phyloP scores from a whole-genome alignment of 2,797 vertebrate genomes.

The Pipistrellus nathusii region DNA sequence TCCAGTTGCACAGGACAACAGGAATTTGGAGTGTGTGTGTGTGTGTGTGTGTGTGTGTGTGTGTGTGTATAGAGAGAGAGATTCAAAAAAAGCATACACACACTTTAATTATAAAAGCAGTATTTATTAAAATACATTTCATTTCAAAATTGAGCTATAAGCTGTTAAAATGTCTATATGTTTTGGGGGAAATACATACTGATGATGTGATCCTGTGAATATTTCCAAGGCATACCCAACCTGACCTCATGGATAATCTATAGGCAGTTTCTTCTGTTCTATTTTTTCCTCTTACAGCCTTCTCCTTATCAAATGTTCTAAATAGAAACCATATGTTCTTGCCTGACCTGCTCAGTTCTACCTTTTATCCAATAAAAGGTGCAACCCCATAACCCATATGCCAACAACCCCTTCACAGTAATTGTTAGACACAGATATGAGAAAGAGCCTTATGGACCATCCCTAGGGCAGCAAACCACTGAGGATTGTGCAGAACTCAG shows the following conservation, averaged over 20 bases:
- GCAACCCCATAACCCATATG: not conserved
- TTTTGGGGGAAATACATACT: not conserved
- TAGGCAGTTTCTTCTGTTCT: not conserved
- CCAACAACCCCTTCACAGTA: not conserved
- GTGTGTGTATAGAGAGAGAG: too few relatives aligned
- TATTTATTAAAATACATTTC: too few relatives aligned
- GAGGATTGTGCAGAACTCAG: not conserved
- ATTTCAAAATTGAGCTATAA: too few relatives aligned
- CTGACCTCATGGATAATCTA: slow-evolving; percentile 2
- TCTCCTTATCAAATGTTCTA: not conserved
- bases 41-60: too few relatives aligned
- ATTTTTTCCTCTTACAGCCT: not conserved
- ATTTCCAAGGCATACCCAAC: not conserved
- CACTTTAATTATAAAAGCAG: too few relatives aligned
- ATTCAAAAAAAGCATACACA: too few relatives aligned
- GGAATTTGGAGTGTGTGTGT: not conserved
- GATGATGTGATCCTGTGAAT: not conserved
- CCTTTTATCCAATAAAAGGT: not conserved
- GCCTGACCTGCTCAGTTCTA: not conserved
- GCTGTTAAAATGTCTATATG: too few relatives aligned
- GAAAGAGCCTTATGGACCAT: not conserved
- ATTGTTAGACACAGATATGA: not conserved
- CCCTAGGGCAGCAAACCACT: not conserved
- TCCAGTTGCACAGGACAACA: not conserved
- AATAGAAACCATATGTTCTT: slow-evolving; percentile 14